A percentile compares a stretch with the other conserved stretches of the same genome.
Evolutionary conservation across 2,113 vertebrate genomes (phyloP).

Genomic region (Aphyosemion australe): DNA sequence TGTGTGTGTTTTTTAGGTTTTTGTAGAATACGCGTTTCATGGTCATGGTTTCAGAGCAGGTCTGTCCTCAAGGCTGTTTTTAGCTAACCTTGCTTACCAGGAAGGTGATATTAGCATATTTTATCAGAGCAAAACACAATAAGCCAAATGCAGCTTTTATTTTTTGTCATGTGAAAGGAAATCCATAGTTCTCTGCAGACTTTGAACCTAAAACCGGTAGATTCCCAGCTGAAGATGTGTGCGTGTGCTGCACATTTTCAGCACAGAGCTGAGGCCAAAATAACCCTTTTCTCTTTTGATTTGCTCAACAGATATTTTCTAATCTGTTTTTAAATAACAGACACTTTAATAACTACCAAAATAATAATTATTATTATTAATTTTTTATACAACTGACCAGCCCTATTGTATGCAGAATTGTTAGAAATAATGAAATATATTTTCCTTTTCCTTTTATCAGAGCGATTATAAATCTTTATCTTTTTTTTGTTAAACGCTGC

Average conservation of each 20-base stretch:
- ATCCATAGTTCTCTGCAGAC: slow-evolving; percentile 2
- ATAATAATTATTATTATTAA: too few relatives aligned
- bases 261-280: too few relatives aligned
- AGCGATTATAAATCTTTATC: background rate
- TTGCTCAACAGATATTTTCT: too few relatives aligned
- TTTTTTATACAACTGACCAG: too few relatives aligned
- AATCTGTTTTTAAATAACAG: too few relatives aligned
- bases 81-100: slow-evolving; percentile 60
- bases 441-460: background rate
- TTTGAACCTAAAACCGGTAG: background rate
- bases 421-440: background rate
- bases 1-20: slow-evolving; percentile 19
- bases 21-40: slow-evolving; percentile 49
- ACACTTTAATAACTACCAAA: too few relatives aligned
- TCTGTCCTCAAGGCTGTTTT: slow-evolving; percentile 61
- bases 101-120: slow-evolving; percentile 54
- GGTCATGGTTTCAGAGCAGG: slow-evolving; percentile 49
- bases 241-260: too few relatives aligned
- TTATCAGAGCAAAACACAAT: slow-evolving; percentile 43
- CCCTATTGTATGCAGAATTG: too few relatives aligned
- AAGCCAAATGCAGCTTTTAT: slow-evolving; percentile 24
- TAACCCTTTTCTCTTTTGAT: too few relatives aligned
- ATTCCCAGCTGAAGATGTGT: background rate
- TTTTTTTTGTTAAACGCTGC: background rate
- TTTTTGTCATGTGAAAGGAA: slow-evolving; percentile 1